Conservation (phyloP, 2,797 vertebrate species). For the Florisuga fusca region DNA sequence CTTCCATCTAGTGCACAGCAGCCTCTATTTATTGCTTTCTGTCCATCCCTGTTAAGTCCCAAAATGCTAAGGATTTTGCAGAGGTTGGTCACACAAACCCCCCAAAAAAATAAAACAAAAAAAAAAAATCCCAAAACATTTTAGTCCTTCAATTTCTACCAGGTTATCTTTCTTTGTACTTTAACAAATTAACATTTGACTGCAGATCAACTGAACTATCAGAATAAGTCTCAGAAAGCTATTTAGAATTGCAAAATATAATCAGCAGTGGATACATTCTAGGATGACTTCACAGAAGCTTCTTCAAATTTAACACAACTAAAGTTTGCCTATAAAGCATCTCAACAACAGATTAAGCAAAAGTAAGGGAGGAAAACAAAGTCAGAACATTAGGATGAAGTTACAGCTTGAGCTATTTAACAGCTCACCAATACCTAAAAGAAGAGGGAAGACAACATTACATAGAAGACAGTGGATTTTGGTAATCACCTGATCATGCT, state of each 20-base stretch:
- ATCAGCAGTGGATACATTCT: neutral
- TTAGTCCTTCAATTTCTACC: neutral
- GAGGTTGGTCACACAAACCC: neutral
- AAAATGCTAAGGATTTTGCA: neutral
- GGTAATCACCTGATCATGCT: neutral
- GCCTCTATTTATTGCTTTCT: neutral
- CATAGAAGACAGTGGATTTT: neutral
- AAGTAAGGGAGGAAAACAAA: neutral
- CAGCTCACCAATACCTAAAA: fast-evolving
- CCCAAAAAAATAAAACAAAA: too few species aligned
- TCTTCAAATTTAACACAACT: neutral
- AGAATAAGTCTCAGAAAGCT: neutral
- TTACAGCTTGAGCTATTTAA: neutral
- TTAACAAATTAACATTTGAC: neutral
- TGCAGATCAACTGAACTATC: neutral
- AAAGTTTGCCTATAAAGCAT: neutral
- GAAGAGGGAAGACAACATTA: neutral
- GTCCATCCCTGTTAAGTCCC: neutral
- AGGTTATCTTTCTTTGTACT: neutral
- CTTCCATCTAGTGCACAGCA: neutral
- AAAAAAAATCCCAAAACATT: neutral
- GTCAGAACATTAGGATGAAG: neutral
- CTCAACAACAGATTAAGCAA: neutral
- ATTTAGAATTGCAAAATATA: neutral
- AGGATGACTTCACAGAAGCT: neutral